A percentile compares a stretch with the other conserved stretches of the same genome.
phyloP scores from a whole-genome alignment of 2,113 vertebrate species.

The Alligator mississippiensis region DNA sequence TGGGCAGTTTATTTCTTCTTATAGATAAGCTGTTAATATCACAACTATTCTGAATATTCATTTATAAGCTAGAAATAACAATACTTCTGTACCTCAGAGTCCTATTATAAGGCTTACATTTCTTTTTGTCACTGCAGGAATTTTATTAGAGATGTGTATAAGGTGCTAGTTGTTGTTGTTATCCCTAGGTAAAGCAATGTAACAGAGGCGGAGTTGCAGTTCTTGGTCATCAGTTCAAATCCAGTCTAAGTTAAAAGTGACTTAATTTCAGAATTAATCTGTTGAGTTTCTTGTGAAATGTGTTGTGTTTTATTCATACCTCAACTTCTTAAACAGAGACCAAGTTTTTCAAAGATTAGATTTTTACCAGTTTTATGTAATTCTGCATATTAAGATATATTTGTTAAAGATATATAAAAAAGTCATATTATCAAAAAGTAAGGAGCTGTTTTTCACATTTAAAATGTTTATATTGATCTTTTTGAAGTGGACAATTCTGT shows the following conservation, averaged over 20 bases:
- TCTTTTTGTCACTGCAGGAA: neutral
- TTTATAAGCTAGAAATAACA: neutral
- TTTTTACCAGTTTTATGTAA: constrained; percentile 42
- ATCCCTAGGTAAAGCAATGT: neutral
- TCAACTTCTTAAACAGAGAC: neutral
- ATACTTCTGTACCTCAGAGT: neutral
- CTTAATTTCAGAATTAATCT: neutral
- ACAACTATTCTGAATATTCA: neutral
- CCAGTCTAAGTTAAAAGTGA: neutral
- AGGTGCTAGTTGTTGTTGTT: neutral
- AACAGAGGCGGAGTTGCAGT: neutral
- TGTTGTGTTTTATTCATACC: neutral
- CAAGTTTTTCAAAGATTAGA: constrained; percentile 18
- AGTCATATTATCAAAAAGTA: too few relatives aligned
- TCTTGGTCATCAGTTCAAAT: neutral
- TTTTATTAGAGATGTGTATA: neutral
- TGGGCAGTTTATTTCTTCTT: too few relatives aligned
- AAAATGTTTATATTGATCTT: neutral
- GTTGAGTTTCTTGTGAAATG: neutral
- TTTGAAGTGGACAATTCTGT: constrained; percentile 46
- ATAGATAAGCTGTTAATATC: too few relatives aligned
- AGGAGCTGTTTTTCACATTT: too few relatives aligned
- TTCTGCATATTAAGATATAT: neutral
- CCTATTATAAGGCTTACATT: neutral
- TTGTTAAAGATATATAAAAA: neutral